Evolutionary conservation across 1,140 invertebrate genomes (phyloP), one percentile per base, ranked within the genome.

Genomic region (Bombus haemorrhoidalis): DNA sequence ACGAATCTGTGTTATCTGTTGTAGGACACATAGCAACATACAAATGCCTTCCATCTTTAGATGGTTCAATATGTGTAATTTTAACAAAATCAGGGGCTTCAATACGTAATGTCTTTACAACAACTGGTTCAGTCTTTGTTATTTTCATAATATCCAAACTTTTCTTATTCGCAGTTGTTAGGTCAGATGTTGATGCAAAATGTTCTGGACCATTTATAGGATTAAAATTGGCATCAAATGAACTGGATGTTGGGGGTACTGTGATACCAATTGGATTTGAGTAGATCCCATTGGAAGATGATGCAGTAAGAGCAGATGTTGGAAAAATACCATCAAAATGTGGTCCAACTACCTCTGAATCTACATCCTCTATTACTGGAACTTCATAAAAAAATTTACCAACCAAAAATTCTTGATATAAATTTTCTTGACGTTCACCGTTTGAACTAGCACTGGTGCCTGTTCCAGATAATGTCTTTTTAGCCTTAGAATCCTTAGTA

Each of bases 41-140:
- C 57, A 97, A 92, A 93, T 97, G 96, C 81, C 95, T 95, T 34
- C 96, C 96, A 89, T 97, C 97, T 83, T 96, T 96, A 6, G 96
- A 96, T 1, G 97, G 95, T 66, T 96, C 89, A 22, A 97, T 94
- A 81, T 96, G 96, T 3, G 95, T 96, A 32, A 97, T 96, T 89
- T 95, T 95, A 64, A 95, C 71, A 9, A 89, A 92, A 66, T 94
- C 91, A 3, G 93, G 90, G 0, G 93, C 94, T 39, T 95, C 94
- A 39, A 95, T 94, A 22, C 87, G 85, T 10, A 95, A 79, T 10
- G 92, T 95, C 62, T 95, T 95, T 47, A 95, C 83, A 34, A 95
- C 93, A 15, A 95, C 87, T n/a, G 95, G 95, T 69, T 95, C 94
- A 6, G 91, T 90, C 73, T 93, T 94, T 6, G 84, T 82, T 13